Evolutionary conservation across 2,888 invertebrate species (phyloP), one percentile per base, ranked within the genome.

Genomic region (Spatulosminthurus flaviceps): DNA sequence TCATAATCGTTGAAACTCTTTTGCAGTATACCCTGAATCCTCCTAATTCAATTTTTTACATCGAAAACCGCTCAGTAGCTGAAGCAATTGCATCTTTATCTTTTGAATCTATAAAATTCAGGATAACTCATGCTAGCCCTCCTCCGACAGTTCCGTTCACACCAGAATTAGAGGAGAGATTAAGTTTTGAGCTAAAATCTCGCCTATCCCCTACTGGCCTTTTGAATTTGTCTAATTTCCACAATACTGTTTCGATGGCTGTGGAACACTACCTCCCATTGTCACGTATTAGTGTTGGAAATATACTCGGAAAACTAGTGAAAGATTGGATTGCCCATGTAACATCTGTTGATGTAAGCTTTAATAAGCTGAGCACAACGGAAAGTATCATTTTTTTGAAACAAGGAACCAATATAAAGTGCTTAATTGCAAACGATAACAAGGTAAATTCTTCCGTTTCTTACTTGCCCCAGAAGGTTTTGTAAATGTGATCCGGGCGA

Each of bases 191-290:
- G 51, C 43, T 78, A 22, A 78, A 71, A 64, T 61, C 71, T 11
- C 43, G 78, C 11, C 19, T 78, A 22, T 71, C 71, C 19, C 61
- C 21, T 34, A 71, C 71, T 22, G 78, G 78, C 13, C 78, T 60
- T 42, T 43, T 78, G 61, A 71, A 78, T 29, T 43, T 78, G 19
- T 78, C 78, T 19, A 71, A 78, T 71, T 78, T 78, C 29, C 71
- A 70, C 24, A 71, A 70, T 64, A 78, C 78, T 26, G 28, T 29
- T 1, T 42, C 78, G 13, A 26, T 78, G 21, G 51, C 78, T 11
- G 22, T 78, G 21, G 78, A 78, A 1, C 28, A 70, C n/a, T 78
- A 61, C 43, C 60, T 78, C 19, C 78, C 78, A 21, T 26, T 78
- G 13, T 71, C 70, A 41, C 71, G 78, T 28, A n/a, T 22, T 26